Evolutionary conservation across 1,140 invertebrate genomes (phyloP).

Genomic region (Drosophila saltans): DNA sequence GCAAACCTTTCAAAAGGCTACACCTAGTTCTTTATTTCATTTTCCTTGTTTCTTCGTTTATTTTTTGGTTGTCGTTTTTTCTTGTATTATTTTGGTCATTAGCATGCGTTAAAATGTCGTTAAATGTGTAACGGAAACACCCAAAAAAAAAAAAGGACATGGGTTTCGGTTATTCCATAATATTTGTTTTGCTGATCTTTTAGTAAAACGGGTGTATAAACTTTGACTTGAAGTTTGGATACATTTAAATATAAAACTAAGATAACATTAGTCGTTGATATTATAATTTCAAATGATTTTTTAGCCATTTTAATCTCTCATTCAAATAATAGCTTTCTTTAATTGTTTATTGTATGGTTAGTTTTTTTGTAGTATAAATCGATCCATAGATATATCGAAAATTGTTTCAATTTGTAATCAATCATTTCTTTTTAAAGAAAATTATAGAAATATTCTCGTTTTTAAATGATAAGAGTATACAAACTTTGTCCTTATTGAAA

Average conservation of each 20-base stretch:
- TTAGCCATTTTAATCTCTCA: no score
- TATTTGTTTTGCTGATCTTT: slow-evolving; percentile 3
- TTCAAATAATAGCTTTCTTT: no score
- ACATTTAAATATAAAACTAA: background rate
- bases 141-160: slow-evolving; percentile 9
- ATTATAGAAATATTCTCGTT: no score
- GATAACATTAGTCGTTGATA: background rate
- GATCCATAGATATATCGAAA: no score
- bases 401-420: no score
- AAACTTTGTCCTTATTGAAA: background rate
- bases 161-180: slow-evolving; percentile 29
- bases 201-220: background rate
- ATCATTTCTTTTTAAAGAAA: no score
- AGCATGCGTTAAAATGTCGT: slow-evolving; percentile 80
- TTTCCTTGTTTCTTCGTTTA: slow-evolving; percentile 18
- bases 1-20: slow-evolving; percentile 78
- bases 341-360: no score
- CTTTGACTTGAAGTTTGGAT: background rate
- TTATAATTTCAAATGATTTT: no score
- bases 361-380: no score
- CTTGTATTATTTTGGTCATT: slow-evolving; percentile 51
- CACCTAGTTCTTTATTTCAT: slow-evolving; percentile 62
- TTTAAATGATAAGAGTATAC: background rate
- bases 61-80: background rate
- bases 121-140: slow-evolving; percentile 74